Base-by-base conservation (phyloP, 2,888 invertebrate genomes). In the Pammene aurita region DNA sequence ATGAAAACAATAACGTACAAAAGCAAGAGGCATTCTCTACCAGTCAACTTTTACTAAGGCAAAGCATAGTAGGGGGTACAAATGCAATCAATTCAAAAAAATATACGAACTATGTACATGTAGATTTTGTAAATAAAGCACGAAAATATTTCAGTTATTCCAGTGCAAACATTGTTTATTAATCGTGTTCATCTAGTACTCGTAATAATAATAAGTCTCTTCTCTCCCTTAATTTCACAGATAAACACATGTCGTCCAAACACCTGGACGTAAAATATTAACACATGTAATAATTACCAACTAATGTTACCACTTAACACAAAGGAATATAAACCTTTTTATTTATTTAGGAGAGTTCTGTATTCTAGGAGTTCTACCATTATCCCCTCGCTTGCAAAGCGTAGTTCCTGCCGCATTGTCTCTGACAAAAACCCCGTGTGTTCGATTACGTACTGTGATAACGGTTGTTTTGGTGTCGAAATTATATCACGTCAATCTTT, bases 351-450 rank as follows among this genome's bases (percentile, higher is more conserved):
- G 78, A 75, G 74, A 71, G 62, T 76, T 64, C 66, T 66, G 44
- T 75, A 70, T 10, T 67, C 48, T 66, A 67, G 52, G 60, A 68
- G 58, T 71, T 68, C 55, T 57, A 68, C 72, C 69, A 56, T 74
- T 67, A 64, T 52, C 65, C 69, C 77, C 50, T 72, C 75, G 76
- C 67, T 72, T 80, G 77, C 77, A 73, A 73, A 82, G 81, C 91
- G 84, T 87, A 84, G 84, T 88, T 91, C 91, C 91, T 89, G 89
- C 79, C 75, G 74, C 75, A 87, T 91, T 91, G 90, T 91, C 86
- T 89, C 82, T 82, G 76, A 84, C 81, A 84, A 84, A 26, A 84
- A 82, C 79, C 80, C 76, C 77, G 74, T 76, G 74, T 73, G 69
- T 64, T 76, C 78, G 86, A 87, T 86, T 81, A 79, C 81, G 80